Evolutionary conservation across 2,113 vertebrate genomes (phyloP).

Genomic region (Phylloscopus whistleri): DNA sequence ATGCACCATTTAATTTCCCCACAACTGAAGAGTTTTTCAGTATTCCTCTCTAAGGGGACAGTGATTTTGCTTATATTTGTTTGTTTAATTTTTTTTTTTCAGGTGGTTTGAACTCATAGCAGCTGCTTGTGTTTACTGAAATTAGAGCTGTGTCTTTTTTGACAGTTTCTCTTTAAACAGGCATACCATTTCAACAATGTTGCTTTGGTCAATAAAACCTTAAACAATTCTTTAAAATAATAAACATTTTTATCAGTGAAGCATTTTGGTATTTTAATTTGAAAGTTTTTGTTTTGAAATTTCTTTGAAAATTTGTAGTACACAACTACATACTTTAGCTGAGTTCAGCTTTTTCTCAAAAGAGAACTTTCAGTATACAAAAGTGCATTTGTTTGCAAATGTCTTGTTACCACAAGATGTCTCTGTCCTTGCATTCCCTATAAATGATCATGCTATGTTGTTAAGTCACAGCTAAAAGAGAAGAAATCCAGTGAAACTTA

Average conservation of each 20-base stretch:
- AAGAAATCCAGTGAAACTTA: background rate
- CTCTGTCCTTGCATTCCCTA: background rate
- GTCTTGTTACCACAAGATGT: constrained; percentile 13
- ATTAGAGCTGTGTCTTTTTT: background rate
- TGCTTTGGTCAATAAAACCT: background rate
- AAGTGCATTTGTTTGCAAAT: background rate
- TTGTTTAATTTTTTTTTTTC: background rate
- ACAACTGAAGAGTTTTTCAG: background rate
- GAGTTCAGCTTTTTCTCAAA: background rate
- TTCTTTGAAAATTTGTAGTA: background rate
- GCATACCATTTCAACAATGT: background rate
- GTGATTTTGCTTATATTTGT: background rate
- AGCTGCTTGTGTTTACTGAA: background rate
- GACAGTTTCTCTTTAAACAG: background rate
- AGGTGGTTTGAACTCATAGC: background rate
- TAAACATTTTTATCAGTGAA: background rate
- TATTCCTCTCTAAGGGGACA: background rate
- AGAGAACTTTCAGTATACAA: background rate
- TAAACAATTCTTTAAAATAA: background rate
- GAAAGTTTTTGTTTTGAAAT: background rate
- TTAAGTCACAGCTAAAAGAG: background rate
- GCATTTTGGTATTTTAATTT: background rate
- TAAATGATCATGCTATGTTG: background rate
- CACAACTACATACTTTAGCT: background rate
- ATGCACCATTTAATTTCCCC: background rate